Conservation (phyloP, 2,888 invertebrate genomes). For the Eulithis prunata region DNA sequence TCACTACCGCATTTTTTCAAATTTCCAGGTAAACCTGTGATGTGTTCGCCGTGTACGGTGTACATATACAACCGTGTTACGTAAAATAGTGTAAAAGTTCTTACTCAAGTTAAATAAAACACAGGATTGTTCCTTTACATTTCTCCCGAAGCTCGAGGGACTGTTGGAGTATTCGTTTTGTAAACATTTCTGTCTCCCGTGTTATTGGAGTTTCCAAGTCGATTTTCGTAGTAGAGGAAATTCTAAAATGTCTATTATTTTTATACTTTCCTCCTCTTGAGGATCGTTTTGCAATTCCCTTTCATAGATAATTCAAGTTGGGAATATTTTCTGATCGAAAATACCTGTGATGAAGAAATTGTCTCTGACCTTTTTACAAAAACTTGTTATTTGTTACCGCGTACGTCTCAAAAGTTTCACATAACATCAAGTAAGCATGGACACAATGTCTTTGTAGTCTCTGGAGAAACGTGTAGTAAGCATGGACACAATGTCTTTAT, state of each 20-base stretch:
- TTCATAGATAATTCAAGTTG: slow-evolving; percentile 18
- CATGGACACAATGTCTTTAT: too few species aligned
- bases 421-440: too few species aligned
- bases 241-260: slow-evolving; percentile 44
- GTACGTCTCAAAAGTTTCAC: too few species aligned
- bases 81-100: slow-evolving; percentile 28
- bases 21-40: too few species aligned
- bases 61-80: neutral
- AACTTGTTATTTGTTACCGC: neutral
- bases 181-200: slow-evolving; percentile 47
- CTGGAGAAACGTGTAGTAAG: too few species aligned
- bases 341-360: neutral
- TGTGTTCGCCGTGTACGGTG: too few species aligned
- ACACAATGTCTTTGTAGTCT: too few species aligned
- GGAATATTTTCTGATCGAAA: neutral
- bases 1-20: too few species aligned
- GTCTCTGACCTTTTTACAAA: neutral
- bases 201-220: slow-evolving; percentile 52
- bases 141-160: slow-evolving; percentile 43
- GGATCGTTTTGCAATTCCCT: slow-evolving; percentile 32
- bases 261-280: slow-evolving; percentile 35
- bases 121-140: slow-evolving; percentile 40
- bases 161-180: slow-evolving; percentile 43
- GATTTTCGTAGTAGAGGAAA: slow-evolving; percentile 43
- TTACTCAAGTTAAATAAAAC: slow-evolving; percentile 41